Base-by-base conservation (phyloP, 2,888 invertebrate genomes). In the Zele albiditarsus region DNA sequence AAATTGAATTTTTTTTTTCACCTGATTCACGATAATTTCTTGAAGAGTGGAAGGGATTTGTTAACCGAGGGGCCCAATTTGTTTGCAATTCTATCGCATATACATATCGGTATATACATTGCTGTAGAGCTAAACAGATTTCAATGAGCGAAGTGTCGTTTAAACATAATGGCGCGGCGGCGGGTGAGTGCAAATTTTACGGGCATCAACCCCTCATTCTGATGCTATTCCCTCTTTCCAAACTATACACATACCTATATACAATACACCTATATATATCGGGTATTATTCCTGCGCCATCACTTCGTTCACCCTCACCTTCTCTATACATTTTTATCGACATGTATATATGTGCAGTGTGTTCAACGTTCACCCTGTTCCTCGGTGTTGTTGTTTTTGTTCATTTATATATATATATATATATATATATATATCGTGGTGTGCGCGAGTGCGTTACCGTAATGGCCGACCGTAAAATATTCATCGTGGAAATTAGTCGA, bases 41-140 rank as follows among this genome's bases (percentile, higher is more conserved):
- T 31, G 31, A 31, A 5, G 31, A 31, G 31, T 31, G 31, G 31
- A 31, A 31, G 6, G 6, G 6, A 31, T 31, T 31, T 31, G 31
- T 31, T 31, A 31, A 5, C 31, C 3, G 6, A 5, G 6, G 6
- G 31, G 12, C 38, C 38, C 4, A 38, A 38, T 38, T 38, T 6
- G 10, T 12, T 12, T 6, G 2, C 4, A 4, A 6, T 8, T 31
- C 38, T 38, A 12, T 38, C 38, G 8, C 8, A 38, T 12, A 38
- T 12, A 38, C 38, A 38, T 12, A 38, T 38, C 12, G 38, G 12
- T 6, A 0, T 12, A 38, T 4, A 38, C 38, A 38, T 38, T 38
- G 38, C 38, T 38, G 12, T 12, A 38, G 8, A 38, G 86, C 90
- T 90, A 91, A 91, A 91, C 91, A 90, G 90, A 91, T 91, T 91